phyloP scores from a whole-genome alignment of 23 tunicate species.

The Ciona savignyi region DNA sequence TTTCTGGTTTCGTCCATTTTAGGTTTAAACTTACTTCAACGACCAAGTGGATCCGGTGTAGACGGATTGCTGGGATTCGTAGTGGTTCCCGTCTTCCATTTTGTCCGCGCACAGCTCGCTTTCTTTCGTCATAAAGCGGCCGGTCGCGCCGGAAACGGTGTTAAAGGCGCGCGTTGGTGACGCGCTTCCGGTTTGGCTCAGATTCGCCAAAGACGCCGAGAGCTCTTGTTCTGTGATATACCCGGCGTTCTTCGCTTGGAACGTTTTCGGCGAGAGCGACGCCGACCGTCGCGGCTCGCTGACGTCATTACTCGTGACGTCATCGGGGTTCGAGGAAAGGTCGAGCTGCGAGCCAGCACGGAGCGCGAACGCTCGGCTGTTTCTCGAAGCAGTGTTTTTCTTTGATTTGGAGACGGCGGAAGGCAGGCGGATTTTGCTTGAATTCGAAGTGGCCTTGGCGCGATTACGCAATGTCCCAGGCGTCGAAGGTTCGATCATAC shows the following conservation, averaged over 20 bases:
- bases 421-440: conserved; percentile 17
- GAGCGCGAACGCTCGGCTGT: conserved; percentile 57
- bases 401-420: conserved; percentile 9
- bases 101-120: conserved; percentile 27
- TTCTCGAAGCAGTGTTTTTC: conserved; percentile 47
- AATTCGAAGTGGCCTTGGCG: not conserved
- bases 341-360: conserved; percentile 15
- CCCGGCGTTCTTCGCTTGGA: not conserved
- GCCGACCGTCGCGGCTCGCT: conserved; percentile 14
- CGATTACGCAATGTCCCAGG: not conserved
- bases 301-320: conserved; percentile 8
- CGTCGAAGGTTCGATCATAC: conserved; percentile 67
- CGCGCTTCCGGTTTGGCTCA: not conserved
- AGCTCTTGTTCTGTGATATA: conserved; percentile 11
- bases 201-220: conserved; percentile 35
- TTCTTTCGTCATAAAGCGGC: conserved; percentile 19
- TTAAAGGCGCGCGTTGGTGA: conserved; percentile 13
- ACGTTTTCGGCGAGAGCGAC: conserved; percentile 26
- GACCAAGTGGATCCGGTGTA: conserved; percentile 54
- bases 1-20: too few species aligned
- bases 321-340: not conserved
- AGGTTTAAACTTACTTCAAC: conserved; percentile 53
- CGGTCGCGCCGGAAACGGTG: conserved; percentile 66
- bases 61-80: conserved; percentile 14
- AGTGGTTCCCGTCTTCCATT: conserved; percentile 7